Base-by-base conservation (phyloP, 2,797 vertebrate genomes). In the Octomys mimax region DNA sequence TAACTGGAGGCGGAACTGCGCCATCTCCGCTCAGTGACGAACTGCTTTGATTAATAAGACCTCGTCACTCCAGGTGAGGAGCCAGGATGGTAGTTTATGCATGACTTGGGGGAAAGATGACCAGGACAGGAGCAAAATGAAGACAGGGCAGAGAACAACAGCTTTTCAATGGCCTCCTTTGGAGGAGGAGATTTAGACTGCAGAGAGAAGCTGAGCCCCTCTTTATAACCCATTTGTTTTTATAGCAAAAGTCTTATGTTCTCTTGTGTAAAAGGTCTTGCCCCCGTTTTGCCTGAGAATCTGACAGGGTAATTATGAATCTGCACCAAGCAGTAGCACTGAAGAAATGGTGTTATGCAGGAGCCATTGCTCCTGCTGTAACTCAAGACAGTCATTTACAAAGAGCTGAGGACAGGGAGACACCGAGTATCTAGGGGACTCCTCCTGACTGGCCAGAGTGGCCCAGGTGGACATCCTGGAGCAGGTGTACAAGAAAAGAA, bases 1-100 rank as follows among this genome's bases (percentile, higher is more conserved):
- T 91, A 87, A 95, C 70, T 90, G 92, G 97, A 95, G 95, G 80
- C 66, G 84, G 97, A 31, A 84, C 94, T 39, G 12, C 3, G 16
- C 28, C 62, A 68, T 78, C 59, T 83, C 78, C 64, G 64, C 81
- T 61, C 28, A 61, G 46, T 1, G 33, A 80, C 70, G 83, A 86
- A 78, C 16, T 0, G 0, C 28, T 79, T 87, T 33, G 36, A 19
- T 59, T 46, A 66, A 83, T 31, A 71, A 90, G 82, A 77, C 2
- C 21, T 22, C 0, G 0, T 71, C 42, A 1, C 16, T 54, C 52
- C 14, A 39, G 19, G 77, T 36, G 31, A 80, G 4, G 21, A 85
- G 78, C 71, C 59, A 22, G 80, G 80, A 39, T 5, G 84, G 4
- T 7, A 81, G 52, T 21, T 73, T 73, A 80, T 49, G 52, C 22